phyloP scores from a whole-genome alignment of 2,113 vertebrate species.

The Forbesichthys papilliferus region DNA sequence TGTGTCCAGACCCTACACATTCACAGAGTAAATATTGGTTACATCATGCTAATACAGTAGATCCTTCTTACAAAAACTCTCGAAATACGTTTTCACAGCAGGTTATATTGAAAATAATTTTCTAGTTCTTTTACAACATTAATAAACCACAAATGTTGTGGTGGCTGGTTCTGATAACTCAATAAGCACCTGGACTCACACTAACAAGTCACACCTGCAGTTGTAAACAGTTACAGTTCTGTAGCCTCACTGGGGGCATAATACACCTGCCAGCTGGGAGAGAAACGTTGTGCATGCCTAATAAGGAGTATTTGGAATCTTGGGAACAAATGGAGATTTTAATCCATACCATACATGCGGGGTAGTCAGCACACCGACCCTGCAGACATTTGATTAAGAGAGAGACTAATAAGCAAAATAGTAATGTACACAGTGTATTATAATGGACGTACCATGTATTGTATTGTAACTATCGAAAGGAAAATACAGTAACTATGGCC shows the following conservation, averaged over 20 bases:
- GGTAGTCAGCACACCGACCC: background rate
- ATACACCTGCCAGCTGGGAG: constrained; percentile 77
- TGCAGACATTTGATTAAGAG: background rate
- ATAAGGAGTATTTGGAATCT: constrained; percentile 68
- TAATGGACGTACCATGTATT: too few species aligned
- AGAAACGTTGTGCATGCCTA: constrained; percentile 73
- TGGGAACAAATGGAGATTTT: constrained; percentile 47
- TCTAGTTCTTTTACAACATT: constrained; percentile 61
- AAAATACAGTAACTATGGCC: background rate
- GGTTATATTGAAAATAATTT: constrained; percentile 61
- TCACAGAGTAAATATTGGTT: too few species aligned
- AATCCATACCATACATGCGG: constrained; percentile 22
- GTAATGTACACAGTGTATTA: background rate
- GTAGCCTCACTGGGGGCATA: constrained; percentile 64
- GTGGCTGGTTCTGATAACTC: constrained; percentile 78
- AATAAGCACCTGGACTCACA: constrained; percentile 81
- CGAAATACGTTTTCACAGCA: constrained; percentile 49
- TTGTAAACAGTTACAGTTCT: constrained; percentile 57
- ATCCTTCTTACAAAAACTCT: constrained; percentile 22
- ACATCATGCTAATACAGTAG: background rate
- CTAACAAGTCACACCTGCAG: constrained; percentile 80
- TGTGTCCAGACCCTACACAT: too few species aligned
- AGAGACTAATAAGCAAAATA: background rate
- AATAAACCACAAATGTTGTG: constrained; percentile 75
- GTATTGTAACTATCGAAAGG: background rate